Base-by-base conservation (phyloP, 2,113 vertebrate species). In the Pelodiscus sinensis region DNA sequence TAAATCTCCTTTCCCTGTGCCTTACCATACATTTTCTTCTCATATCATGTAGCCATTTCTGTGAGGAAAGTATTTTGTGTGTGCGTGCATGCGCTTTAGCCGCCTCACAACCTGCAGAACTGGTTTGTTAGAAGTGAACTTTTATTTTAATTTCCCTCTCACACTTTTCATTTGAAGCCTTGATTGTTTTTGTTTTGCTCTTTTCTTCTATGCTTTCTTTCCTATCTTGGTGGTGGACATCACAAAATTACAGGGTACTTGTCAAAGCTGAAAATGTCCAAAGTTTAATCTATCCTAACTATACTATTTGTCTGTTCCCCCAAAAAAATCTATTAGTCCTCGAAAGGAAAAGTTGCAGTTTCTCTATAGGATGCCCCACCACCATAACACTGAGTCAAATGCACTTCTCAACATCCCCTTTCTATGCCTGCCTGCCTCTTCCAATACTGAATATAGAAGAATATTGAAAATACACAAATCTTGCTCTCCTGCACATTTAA, bases 1-100 rank as follows among this genome's bases (percentile, higher is more conserved):
- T 97, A 97, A 97, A 96, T 97, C 91, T 96, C 95, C 94, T 96
- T 96, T 97, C 96, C 96, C 96, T 97, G 92, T 96, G 95, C 94
- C 92, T 95, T 96, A 93, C 94, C 95, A 90, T 90, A 96, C 96
- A 96, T 96, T 97, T 97, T 95, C 96, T 97, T 97, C 75, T 80
- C 95, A 94, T 88, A 96, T 96, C 96, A 97, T 95, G 96, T 96
- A 75, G 94, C 94, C 95, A 96, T 97, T 97, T 97, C 95, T 96
- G 91, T 92, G 94, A 86, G 80, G 95, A 97, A 94, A 92, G 91
- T 54, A 14, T 54, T 54, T 54, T 54, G 52, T 54, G 10, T 54
- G 44, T 44, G 44, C 5, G 44, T 44, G 44, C 44, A 6, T 54
- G 52, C 8, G 89, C 93, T 94, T 96, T 97, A 96, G 96, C 96